These are phyloP conservation scores for Formica aserva DNA, from an alignment of 2,888 invertebrate species.

Conservation along the genomic window DNA sequence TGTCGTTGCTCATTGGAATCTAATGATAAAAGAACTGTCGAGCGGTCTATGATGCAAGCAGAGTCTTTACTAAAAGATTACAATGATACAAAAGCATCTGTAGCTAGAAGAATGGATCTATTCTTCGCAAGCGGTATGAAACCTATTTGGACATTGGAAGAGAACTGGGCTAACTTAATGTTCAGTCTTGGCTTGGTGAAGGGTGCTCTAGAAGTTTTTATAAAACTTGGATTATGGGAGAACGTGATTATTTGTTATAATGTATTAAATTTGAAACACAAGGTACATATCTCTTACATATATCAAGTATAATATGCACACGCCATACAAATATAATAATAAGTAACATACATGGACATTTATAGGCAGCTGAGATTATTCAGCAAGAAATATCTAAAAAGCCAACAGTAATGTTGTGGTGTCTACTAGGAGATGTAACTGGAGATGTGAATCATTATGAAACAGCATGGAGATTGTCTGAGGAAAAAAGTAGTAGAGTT, in stretches of 20 bases:
- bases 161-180: constrained; percentile 92
- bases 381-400: constrained; percentile 92
- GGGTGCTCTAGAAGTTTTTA: constrained; percentile 93
- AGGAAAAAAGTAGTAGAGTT: constrained; percentile 92
- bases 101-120: constrained; percentile 86
- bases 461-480: constrained; percentile 96
- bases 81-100: constrained; percentile 84
- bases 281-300: constrained; percentile 86
- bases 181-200: constrained; percentile 94
- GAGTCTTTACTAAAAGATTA: constrained; percentile 91
- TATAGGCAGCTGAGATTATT: constrained; percentile 95
- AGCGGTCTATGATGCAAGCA: constrained; percentile 94
- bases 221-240: constrained; percentile 94
- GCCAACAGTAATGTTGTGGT: constrained; percentile 95
- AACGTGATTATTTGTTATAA: constrained; percentile 97
- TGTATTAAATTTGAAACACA: constrained; percentile 92
- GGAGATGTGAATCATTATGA: constrained; percentile 93
- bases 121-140: constrained; percentile 91
- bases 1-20: constrained; percentile 93
- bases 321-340: background rate
- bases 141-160: constrained; percentile 92
- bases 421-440: constrained; percentile 95
- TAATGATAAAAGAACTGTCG: constrained; percentile 92
- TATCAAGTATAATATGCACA: background rate
- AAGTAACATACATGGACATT: constrained; percentile 49